These are phyloP conservation scores for Lysiphlebus fabarum DNA, from an alignment of 1,140 invertebrate genomes.

Conservation along the genomic window DNA sequence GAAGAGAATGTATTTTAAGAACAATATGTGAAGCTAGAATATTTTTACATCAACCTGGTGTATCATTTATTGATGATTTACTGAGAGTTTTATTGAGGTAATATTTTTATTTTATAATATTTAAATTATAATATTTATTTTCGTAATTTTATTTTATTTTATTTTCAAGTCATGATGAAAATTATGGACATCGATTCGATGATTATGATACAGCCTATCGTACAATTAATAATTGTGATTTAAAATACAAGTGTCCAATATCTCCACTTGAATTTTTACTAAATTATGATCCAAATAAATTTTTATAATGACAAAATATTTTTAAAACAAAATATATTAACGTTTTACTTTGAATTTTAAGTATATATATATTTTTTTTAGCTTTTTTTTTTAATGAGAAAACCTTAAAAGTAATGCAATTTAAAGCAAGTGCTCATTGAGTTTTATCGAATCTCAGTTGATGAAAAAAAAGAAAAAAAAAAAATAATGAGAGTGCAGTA, in stretches of 20 bases:
- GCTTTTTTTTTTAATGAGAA: no score
- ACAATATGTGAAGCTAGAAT: slow-evolving; percentile 66
- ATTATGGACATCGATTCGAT: slow-evolving; percentile 29
- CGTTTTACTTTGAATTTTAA: no score
- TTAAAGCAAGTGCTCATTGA: no score
- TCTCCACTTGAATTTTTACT: slow-evolving; percentile 45
- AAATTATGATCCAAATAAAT: slow-evolving; percentile 23
- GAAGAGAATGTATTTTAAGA: slow-evolving; percentile 63
- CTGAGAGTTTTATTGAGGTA: slow-evolving; percentile 65
- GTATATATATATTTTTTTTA: no score
- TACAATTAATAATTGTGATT: slow-evolving; percentile 35
- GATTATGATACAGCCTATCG: slow-evolving; percentile 43
- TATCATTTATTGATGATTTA: slow-evolving; percentile 66
- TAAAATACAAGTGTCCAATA: slow-evolving; percentile 45
- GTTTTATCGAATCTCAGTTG: no score
- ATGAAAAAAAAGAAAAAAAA: no score
- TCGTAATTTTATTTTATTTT: slow-evolving; percentile 20
- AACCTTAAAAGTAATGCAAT: no score
- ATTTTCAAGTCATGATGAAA: slow-evolving; percentile 42
- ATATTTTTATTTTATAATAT: slow-evolving; percentile 19
- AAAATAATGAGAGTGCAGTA: no score
- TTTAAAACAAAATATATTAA: no score
- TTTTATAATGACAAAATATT: no score
- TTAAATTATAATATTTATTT: slow-evolving; percentile 2
- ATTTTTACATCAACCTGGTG: slow-evolving; percentile 58